Evolutionary conservation across 2,113 vertebrate species (phyloP).

Genomic region (Stomatorhinus ivindoensis): DNA sequence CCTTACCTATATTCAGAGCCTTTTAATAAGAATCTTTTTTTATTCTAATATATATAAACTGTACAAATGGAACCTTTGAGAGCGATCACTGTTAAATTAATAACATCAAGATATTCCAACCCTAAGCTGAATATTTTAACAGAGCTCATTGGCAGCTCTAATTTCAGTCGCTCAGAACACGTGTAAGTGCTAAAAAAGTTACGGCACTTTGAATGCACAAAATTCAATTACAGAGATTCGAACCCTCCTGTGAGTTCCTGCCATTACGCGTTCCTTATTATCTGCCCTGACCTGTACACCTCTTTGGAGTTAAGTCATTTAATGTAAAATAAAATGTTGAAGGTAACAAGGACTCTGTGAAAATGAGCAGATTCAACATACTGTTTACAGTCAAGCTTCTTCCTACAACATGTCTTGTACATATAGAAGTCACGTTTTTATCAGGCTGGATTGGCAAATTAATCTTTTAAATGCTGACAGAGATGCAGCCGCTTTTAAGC

Average conservation of each 20-base stretch:
- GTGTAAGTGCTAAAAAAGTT: background rate
- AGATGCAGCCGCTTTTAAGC: background rate
- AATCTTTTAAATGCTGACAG: background rate
- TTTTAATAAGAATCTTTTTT: background rate
- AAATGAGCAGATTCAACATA: background rate
- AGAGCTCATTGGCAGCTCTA: background rate
- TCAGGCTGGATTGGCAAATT: background rate
- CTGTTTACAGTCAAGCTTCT: background rate
- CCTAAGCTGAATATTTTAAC: background rate
- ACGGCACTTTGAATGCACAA: background rate
- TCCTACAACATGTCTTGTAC: background rate
- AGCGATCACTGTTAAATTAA: conserved; percentile 4
- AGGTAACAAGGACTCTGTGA: background rate
- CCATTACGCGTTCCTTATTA: background rate
- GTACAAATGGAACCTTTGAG: background rate
- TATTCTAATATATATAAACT: background rate
- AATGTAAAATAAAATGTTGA: background rate
- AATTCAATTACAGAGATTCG: background rate
- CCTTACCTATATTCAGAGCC: background rate
- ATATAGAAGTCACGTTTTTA: background rate
- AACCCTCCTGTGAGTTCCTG: background rate
- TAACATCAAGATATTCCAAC: background rate
- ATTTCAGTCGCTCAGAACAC: background rate
- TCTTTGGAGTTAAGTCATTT: background rate
- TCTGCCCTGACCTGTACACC: background rate